These are phyloP conservation scores for Megaleporinus macrocephalus DNA, from an alignment of 2,113 vertebrate species.

Conservation along the genomic window DNA sequence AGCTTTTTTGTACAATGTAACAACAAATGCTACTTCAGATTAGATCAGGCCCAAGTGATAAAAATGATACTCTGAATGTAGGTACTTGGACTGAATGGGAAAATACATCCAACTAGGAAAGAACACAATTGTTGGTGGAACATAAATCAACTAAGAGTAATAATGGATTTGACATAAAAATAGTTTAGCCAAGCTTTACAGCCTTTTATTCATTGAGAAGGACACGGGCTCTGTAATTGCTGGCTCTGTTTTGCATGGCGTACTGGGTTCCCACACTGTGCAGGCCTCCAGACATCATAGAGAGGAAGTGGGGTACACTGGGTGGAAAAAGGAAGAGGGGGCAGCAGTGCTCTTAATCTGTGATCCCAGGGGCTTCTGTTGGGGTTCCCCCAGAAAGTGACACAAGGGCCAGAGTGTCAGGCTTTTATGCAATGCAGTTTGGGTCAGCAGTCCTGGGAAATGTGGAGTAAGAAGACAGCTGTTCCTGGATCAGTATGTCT, in stretches of 20 bases:
- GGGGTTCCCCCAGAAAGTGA: constrained; percentile 19
- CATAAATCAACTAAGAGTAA: too few relatives aligned
- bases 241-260: neutral
- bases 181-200: neutral
- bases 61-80: too few relatives aligned
- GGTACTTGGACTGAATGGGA: too few relatives aligned
- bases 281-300: neutral
- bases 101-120: too few relatives aligned
- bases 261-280: constrained; percentile 25
- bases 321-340: constrained; percentile 2
- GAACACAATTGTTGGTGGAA: too few relatives aligned
- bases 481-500: constrained; percentile 25
- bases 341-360: constrained; percentile 4
- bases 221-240: neutral
- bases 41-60: too few relatives aligned
- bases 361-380: neutral
- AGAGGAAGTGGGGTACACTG: constrained; percentile 21
- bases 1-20: too few relatives aligned
- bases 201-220: neutral
- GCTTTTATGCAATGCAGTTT: constrained; percentile 9
- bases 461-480: constrained; percentile 4
- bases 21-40: too few relatives aligned
- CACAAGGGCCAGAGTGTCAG: constrained; percentile 16
- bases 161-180: too few relatives aligned
- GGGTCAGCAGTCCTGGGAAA: constrained; percentile 47